Percentiles rank a stretch among this genome's conserved stretches.
Evolutionary conservation across 2,888 invertebrate species (phyloP).

Genomic region (Serripes groenlandicus): DNA sequence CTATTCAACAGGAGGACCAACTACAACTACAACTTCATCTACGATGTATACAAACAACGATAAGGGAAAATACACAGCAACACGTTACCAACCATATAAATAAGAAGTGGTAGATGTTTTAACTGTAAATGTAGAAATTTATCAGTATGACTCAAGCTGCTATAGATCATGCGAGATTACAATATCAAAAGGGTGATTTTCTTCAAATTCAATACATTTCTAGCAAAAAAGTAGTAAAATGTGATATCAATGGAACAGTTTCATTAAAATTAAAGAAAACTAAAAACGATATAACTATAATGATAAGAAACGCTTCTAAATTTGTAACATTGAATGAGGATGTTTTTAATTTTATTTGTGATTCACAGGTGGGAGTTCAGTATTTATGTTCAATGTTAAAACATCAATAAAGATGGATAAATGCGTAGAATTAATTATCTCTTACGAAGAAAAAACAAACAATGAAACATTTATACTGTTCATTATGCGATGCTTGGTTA

Average conservation of each 20-base stretch:
- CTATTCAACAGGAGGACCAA: too few relatives aligned
- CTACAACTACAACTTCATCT: too few relatives aligned
- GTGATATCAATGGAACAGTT: not conserved
- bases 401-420: slow-evolving; percentile 9
- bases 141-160: too few relatives aligned
- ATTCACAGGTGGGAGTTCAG: slow-evolving; percentile 6
- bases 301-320: slow-evolving; percentile 20
- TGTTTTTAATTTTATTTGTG: slow-evolving; percentile 8
- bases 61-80: too few relatives aligned
- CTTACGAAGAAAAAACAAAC: too few relatives aligned
- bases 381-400: slow-evolving; percentile 10
- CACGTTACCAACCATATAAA: too few relatives aligned
- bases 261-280: slow-evolving; percentile 14
- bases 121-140: too few relatives aligned
- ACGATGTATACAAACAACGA: too few relatives aligned
- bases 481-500: too few relatives aligned
- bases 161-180: not conserved
- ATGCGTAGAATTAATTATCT: too few relatives aligned
- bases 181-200: not conserved
- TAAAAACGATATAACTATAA: slow-evolving; percentile 1
- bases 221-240: slow-evolving; percentile 1
- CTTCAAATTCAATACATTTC: not conserved
- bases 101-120: too few relatives aligned
- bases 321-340: slow-evolving; percentile 9
- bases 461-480: too few relatives aligned